Percentiles rank a stretch among this genome's conserved stretches.
Evolutionary conservation across 92 coral and sea anemone genomes (phyloP).

Genomic region (Actinostola sp.): DNA sequence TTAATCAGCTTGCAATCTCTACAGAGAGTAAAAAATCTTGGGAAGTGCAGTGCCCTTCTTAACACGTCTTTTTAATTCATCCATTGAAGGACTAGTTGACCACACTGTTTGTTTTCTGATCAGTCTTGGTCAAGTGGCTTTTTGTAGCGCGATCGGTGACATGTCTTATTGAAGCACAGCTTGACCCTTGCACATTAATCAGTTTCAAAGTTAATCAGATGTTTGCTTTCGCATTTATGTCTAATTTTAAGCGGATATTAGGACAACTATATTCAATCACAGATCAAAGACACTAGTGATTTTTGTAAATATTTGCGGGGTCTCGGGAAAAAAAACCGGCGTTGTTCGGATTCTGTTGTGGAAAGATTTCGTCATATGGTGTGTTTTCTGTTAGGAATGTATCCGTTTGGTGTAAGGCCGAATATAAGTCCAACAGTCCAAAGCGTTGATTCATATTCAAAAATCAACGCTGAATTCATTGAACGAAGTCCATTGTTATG

Average conservation of each 20-base stretch:
- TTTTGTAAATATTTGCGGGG: conserved; percentile 18
- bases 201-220: conserved; percentile 82
- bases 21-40: neutral
- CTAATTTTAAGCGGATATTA: conserved; percentile 76
- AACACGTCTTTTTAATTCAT: too few species aligned
- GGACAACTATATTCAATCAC: conserved; percentile 58
- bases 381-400: neutral
- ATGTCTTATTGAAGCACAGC: conserved; percentile 85
- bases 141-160: conserved; percentile 63
- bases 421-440: too few species aligned
- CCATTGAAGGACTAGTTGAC: too few species aligned
- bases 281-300: conserved; percentile 11
- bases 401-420: too few species aligned
- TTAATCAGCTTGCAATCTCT: conserved; percentile 57
- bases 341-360: neutral
- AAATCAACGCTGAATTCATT: conserved; percentile 62
- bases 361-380: neutral
- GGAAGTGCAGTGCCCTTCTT: too few species aligned
- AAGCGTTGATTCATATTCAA: conserved; percentile 57
- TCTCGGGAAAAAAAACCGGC: neutral
- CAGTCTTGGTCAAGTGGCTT: conserved; percentile 13
- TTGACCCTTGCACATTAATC: conserved; percentile 75
- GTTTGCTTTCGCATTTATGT: conserved; percentile 92
- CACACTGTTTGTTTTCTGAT: neutral
- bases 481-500: conserved; percentile 70